Evolutionary conservation across 2,113 vertebrate species (phyloP).

Genomic region (Prionailurus viverrinus): DNA sequence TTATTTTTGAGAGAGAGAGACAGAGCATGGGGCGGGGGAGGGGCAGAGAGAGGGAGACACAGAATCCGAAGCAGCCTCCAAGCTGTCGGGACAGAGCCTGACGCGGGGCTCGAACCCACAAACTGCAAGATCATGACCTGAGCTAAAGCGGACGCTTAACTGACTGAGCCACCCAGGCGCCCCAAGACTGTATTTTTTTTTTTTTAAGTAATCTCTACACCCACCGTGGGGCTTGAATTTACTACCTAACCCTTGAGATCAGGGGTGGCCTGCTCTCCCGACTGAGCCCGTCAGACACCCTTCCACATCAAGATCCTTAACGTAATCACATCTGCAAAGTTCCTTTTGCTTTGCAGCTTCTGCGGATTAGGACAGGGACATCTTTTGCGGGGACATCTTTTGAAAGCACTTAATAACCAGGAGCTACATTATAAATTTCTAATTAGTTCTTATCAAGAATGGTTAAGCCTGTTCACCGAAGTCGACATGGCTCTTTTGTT

Average conservation of each 20-base stretch:
- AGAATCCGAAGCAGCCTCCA: no score
- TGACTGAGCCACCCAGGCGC: no score
- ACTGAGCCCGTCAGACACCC: not conserved
- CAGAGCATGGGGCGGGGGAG: no score
- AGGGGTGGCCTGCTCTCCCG: not conserved
- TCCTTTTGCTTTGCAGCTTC: constrained; percentile 1
- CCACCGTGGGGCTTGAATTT: not conserved
- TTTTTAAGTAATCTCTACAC: not conserved
- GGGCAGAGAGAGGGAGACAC: no score
- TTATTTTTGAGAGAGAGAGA: no score
- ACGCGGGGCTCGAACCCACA: no score
- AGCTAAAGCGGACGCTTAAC: no score
- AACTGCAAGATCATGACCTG: no score
- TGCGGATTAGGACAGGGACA: not conserved
- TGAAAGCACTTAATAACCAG: not conserved
- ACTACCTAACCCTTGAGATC: not conserved
- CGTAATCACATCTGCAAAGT: not conserved
- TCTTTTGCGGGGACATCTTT: not conserved
- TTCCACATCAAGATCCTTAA: not conserved
- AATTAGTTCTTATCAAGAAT: constrained; percentile 36
- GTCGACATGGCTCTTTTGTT: constrained; percentile 16
- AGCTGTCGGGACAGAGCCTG: no score
- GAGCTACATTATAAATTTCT: not conserved
- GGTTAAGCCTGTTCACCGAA: not conserved
- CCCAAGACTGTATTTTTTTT: not conserved